These are phyloP conservation scores for Bungarus multicinctus DNA, from an alignment of 2,113 vertebrate genomes.

Conservation along the genomic window DNA sequence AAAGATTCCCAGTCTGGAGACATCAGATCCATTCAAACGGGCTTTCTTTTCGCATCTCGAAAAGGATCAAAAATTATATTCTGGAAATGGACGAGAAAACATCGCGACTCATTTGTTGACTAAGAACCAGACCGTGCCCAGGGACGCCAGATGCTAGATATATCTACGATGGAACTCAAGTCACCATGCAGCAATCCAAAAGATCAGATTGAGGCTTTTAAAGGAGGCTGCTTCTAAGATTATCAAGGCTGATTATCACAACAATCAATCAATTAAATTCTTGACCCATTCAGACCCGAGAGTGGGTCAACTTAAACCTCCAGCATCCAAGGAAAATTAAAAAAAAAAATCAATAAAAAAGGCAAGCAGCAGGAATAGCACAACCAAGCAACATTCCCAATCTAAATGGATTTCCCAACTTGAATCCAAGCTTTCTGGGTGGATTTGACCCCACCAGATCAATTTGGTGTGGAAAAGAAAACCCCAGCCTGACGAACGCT, in stretches of 20 bases:
- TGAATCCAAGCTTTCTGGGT: background rate
- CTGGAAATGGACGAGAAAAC: background rate
- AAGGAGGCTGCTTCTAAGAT: background rate
- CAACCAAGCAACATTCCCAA: background rate
- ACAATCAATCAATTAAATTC: background rate
- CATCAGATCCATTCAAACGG: background rate
- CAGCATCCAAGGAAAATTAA: slow-evolving; percentile 45
- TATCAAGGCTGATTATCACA: background rate
- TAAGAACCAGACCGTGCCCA: slow-evolving; percentile 1
- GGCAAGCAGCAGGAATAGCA: background rate
- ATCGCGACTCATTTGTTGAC: background rate
- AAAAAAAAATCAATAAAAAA: slow-evolving; percentile 34
- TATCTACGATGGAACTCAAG: background rate
- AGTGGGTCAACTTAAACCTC: slow-evolving; percentile 21
- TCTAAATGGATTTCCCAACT: background rate
- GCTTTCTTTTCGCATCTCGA: background rate
- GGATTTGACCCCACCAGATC: background rate
- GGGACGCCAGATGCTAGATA: background rate
- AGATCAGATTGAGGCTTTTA: slow-evolving; percentile 13
- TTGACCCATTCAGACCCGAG: background rate
- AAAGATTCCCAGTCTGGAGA: background rate
- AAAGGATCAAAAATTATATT: background rate
- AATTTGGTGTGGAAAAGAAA: background rate
- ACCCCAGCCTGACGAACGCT: background rate
- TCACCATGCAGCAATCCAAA: slow-evolving; percentile 12